Evolutionary conservation across 2,113 vertebrate species (phyloP), one percentile per base, ranked within the genome.

Genomic region (Sus scrofa): DNA sequence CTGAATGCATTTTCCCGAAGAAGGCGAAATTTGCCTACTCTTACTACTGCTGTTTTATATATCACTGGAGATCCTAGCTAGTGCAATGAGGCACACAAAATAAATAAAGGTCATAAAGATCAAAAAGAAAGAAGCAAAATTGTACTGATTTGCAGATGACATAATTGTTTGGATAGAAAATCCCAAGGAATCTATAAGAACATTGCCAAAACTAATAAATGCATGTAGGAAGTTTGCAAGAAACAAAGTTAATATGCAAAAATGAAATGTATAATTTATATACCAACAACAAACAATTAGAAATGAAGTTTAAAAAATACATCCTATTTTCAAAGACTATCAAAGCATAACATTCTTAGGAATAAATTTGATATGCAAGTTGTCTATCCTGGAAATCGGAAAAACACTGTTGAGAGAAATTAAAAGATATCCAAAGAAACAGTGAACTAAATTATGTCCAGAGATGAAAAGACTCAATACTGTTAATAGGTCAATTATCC

Each of bases 211-310:
- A 83, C 30, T 89, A 89, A 56, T 74, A 79, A 58, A n/a, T 32
- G 8, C n/a, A 84, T 86, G 85, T 58, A 74, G 27, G 52, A 37
- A 65, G 15, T 27, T 94, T 86, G 4, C 34, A 70, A 2, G 27
- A 32, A 56, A 54, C 34, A 83, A 96, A 96, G 77, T 22, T 67
- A 89, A 56, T 39, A 50, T 2, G 52, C 12, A 63, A 86, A 96
- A 93, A 37, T 58, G 8, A 89, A 50, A 70, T 37, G 6, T 30
- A 26, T 65, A 39, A 39, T 88, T 71, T 75, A 65, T 18, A 24
- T 58, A 82, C 37, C n/a, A 77, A 62, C 4, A 67, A 32, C 54
- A 85, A 91, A 89, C 30, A 73, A 85, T 78, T 68, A 50, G 52
- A 90, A 87, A 90, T 34, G 5, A 82, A 65, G 65, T 26, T 68